These are phyloP conservation scores for Cetonia aurata DNA, from an alignment of 2,888 invertebrate genomes.

Conservation along the genomic window DNA sequence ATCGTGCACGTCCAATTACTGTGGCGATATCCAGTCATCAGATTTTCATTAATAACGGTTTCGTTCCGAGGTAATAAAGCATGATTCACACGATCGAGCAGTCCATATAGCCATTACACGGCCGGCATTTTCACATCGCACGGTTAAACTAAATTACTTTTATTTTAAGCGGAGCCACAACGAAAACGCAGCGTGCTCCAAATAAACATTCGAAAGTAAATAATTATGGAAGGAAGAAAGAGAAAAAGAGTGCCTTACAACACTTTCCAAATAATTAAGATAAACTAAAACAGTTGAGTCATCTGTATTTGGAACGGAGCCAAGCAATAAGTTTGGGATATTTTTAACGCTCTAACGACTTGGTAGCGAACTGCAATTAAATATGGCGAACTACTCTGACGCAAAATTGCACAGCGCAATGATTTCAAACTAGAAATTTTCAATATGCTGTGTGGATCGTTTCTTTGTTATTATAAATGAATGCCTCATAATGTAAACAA, in stretches of 20 bases:
- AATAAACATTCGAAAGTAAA: constrained; percentile 42
- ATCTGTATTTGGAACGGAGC: constrained; percentile 34
- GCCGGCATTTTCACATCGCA: constrained; percentile 34
- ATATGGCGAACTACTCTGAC: constrained; percentile 4
- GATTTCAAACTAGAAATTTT: constrained; percentile 8
- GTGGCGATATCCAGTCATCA: constrained; percentile 22
- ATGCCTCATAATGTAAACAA: no score
- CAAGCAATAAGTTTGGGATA: constrained; percentile 27
- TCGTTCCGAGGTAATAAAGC: constrained; percentile 34
- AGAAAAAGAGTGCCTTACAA: constrained; percentile 31
- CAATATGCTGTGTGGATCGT: no score
- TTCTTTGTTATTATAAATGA: no score
- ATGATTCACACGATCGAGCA: constrained; percentile 38
- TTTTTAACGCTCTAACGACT: constrained; percentile 35
- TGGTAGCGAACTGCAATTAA: constrained; percentile 28
- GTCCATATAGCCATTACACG: constrained; percentile 38
- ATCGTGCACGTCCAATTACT: constrained; percentile 21
- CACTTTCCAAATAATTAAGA: constrained; percentile 42
- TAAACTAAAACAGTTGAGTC: constrained; percentile 42
- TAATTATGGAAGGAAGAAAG: constrained; percentile 39
- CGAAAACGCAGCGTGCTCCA: constrained; percentile 33
- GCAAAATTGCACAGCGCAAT: neutral
- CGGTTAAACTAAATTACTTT: constrained; percentile 39
- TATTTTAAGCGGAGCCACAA: constrained; percentile 38
- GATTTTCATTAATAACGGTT: constrained; percentile 41